Percentiles rank a stretch among this genome's conserved stretches.
Evolutionary conservation across 2,113 vertebrate species (phyloP).

Genomic region (Cyanistes caeruleus): DNA sequence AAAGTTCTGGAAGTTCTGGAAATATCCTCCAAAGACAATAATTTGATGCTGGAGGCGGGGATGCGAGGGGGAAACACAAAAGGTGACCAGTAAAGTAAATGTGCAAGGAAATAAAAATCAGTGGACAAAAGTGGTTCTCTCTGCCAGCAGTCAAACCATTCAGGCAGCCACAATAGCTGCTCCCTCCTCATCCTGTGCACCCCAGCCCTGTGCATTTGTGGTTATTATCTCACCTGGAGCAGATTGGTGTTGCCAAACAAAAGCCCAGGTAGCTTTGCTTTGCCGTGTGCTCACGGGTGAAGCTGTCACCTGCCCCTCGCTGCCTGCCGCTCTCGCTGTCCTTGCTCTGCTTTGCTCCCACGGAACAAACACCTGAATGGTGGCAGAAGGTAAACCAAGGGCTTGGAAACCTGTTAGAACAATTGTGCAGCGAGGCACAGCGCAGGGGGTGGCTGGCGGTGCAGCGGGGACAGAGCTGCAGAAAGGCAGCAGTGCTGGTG

Average conservation of each 20-base stretch:
- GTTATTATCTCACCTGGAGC: slow-evolving; percentile 16
- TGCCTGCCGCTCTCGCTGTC: not conserved
- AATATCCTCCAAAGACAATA: not conserved
- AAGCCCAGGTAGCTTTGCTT: not conserved
- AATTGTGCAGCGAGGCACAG: not conserved
- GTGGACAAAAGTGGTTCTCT: not conserved
- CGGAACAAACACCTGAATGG: not conserved
- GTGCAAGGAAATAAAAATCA: not conserved
- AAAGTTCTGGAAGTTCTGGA: not conserved
- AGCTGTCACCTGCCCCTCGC: not conserved
- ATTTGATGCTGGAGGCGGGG: not conserved
- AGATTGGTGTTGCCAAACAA: not conserved
- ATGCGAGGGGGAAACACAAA: not conserved
- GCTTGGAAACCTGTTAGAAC: not conserved
- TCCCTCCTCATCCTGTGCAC: not conserved
- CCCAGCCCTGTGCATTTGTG: not conserved
- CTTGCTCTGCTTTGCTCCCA: not conserved
- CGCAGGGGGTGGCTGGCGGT: not conserved
- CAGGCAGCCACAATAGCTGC: not conserved
- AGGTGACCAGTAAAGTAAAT: not conserved
- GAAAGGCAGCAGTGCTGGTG: not conserved
- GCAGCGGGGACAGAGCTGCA: not conserved
- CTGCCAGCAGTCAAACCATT: not conserved
- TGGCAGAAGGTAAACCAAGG: not conserved
- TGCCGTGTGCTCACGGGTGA: not conserved